phyloP scores from a whole-genome alignment of 2,797 vertebrate species.

The Scomberomorus guttatus region DNA sequence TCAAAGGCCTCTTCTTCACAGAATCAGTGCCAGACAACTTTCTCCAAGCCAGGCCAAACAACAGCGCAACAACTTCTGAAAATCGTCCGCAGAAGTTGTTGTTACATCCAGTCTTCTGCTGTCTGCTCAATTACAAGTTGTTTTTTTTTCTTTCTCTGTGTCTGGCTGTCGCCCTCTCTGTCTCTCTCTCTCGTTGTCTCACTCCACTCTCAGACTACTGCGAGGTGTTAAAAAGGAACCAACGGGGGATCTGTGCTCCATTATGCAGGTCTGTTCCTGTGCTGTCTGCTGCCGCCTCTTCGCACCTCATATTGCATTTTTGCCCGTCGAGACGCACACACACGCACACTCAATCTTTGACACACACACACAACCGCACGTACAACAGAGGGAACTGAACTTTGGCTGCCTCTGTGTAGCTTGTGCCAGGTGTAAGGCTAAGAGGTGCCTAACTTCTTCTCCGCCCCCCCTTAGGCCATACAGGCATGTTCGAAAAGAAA shows the following conservation, averaged over 20 bases:
- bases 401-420: conserved; percentile 62
- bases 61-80: conserved; percentile 66
- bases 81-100: conserved; percentile 72
- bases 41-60: conserved; percentile 68
- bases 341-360: conserved; percentile 27
- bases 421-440: conserved; percentile 78
- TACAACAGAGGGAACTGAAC: conserved; percentile 61
- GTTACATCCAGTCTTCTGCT: conserved; percentile 64
- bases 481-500: conserved; percentile 43
- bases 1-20: conserved; percentile 76
- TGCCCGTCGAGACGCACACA: conserved; percentile 82
- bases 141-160: conserved; percentile 58
- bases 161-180: conserved; percentile 70
- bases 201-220: conserved; percentile 82
- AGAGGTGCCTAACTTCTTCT: conserved; percentile 71
- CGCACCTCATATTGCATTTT: conserved; percentile 98
- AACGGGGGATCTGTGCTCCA: conserved; percentile 84
- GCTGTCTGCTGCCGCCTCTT: conserved; percentile 91
- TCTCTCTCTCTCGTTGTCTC: conserved; percentile 68
- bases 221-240: conserved; percentile 94
- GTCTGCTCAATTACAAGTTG: conserved; percentile 78
- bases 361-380: conserved; percentile 25
- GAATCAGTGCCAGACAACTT: conserved; percentile 73
- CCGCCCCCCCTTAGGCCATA: conserved; percentile 56
- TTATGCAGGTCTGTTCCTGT: conserved; percentile 98